Percentiles rank a stretch among this genome's conserved stretches.
These are phyloP conservation scores for Drepana falcataria DNA, from an alignment of 2,888 invertebrate species.

Conservation along the genomic window DNA sequence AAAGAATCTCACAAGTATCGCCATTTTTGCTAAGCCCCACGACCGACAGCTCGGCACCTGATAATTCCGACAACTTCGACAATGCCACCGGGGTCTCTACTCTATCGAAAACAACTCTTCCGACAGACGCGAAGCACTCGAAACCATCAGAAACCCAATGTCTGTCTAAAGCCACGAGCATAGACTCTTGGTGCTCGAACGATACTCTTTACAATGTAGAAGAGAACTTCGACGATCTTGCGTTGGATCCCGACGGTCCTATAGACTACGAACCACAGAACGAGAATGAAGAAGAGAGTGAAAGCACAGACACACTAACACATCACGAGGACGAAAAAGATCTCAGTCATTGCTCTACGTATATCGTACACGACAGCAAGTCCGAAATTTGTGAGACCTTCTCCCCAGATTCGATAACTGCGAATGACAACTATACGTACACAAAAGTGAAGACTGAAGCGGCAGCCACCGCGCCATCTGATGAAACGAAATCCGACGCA, in stretches of 20 bases:
- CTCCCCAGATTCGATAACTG: slow-evolving; percentile 67
- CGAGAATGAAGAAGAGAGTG: slow-evolving; percentile 48
- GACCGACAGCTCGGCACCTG: slow-evolving; percentile 56
- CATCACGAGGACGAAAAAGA: slow-evolving; percentile 62
- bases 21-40: slow-evolving; percentile 66
- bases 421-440: slow-evolving; percentile 60
- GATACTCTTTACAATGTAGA: slow-evolving; percentile 82
- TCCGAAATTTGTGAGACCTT: slow-evolving; percentile 61
- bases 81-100: slow-evolving; percentile 65
- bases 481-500: slow-evolving; percentile 46
- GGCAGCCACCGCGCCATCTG: slow-evolving; percentile 41
- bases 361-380: slow-evolving; percentile 63
- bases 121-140: slow-evolving; percentile 70
- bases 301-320: slow-evolving; percentile 62
- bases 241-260: slow-evolving; percentile 54
- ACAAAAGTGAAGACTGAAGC: slow-evolving; percentile 58
- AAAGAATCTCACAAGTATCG: slow-evolving; percentile 64
- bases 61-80: slow-evolving; percentile 46
- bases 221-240: slow-evolving; percentile 75
- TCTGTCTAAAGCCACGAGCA: slow-evolving; percentile 78
- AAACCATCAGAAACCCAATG: slow-evolving; percentile 67
- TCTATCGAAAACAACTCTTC: slow-evolving; percentile 67
- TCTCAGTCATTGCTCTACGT: slow-evolving; percentile 59
- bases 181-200: slow-evolving; percentile 82
- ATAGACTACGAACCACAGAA: slow-evolving; percentile 28